Percentiles rank a stretch among this genome's conserved stretches.
Conservation (phyloP, 1,140 invertebrate species). For the Limonius californicus region DNA sequence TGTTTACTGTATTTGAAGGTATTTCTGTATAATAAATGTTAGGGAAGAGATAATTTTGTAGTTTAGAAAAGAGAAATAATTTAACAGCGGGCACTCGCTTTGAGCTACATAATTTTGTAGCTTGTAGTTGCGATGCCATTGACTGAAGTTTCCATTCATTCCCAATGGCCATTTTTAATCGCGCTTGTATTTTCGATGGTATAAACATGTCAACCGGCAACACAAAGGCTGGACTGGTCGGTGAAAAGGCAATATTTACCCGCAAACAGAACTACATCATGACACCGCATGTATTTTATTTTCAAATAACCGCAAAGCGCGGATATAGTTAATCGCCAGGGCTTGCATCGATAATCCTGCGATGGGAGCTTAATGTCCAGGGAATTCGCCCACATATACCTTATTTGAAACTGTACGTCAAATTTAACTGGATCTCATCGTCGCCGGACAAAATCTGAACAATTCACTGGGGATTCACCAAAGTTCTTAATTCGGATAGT, state of each 20-base stretch:
- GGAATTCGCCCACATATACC: neutral
- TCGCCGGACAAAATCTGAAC: neutral
- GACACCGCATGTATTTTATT: slow-evolving; percentile 20
- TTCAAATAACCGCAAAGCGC: slow-evolving; percentile 15
- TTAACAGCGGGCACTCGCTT: no score
- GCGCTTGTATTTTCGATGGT: slow-evolving; percentile 6
- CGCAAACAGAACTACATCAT: slow-evolving; percentile 18
- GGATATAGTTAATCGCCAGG: slow-evolving; percentile 10
- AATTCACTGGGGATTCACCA: no score
- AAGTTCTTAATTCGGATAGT: no score
- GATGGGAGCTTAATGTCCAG: neutral
- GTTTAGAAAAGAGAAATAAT: no score
- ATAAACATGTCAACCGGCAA: slow-evolving; percentile 16
- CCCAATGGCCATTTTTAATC: neutral
- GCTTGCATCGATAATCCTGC: slow-evolving; percentile 18
- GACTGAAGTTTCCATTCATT: slow-evolving; percentile 4
- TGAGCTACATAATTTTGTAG: neutral
- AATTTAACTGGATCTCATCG: neutral
- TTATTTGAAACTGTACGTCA: neutral
- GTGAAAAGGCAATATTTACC: slow-evolving; percentile 20
- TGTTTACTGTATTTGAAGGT: no score
- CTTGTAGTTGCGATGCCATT: neutral
- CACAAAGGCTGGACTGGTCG: slow-evolving; percentile 9
- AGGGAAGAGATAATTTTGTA: no score
- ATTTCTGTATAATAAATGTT: no score